Evolutionary conservation across 2,113 vertebrate genomes (phyloP).

Genomic region (Chloropsis cyanopogon): DNA sequence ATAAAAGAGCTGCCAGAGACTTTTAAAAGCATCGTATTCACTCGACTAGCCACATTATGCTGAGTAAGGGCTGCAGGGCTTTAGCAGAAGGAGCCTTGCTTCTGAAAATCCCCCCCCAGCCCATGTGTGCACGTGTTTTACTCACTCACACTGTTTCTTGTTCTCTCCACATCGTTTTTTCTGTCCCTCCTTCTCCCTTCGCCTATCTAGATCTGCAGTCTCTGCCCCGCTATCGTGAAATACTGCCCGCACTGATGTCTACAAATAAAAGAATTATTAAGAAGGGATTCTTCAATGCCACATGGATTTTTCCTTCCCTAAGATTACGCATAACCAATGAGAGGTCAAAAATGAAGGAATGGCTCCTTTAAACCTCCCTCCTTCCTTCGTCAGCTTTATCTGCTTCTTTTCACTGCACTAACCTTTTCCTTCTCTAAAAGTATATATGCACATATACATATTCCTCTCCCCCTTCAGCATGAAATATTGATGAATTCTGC

Average conservation of each 20-base stretch:
- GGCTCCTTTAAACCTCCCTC: neutral
- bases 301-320: conserved; percentile 27
- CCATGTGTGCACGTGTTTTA: neutral
- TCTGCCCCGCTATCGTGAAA: neutral
- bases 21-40: conserved; percentile 40
- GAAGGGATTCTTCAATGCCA: conserved; percentile 40
- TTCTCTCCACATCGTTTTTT: neutral
- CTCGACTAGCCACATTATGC: conserved; percentile 31
- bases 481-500: conserved; percentile 66
- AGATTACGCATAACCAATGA: conserved; percentile 28
- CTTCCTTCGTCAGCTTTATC: neutral
- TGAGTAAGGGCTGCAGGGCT: conserved; percentile 48
- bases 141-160: neutral
- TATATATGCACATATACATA: neutral
- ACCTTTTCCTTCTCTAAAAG: neutral
- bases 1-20: conserved; percentile 43
- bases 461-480: conserved; percentile 23
- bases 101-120: neutral
- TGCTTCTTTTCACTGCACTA: neutral
- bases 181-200: neutral
- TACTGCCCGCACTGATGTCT: conserved; percentile 3
- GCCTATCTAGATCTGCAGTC: conserved; percentile 8
- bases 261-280: conserved; percentile 57
- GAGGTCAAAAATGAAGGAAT: conserved; percentile 39
- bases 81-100: neutral